These are phyloP conservation scores for Iselma pallidipennis DNA, from an alignment of 2,888 invertebrate genomes.

Conservation along the genomic window DNA sequence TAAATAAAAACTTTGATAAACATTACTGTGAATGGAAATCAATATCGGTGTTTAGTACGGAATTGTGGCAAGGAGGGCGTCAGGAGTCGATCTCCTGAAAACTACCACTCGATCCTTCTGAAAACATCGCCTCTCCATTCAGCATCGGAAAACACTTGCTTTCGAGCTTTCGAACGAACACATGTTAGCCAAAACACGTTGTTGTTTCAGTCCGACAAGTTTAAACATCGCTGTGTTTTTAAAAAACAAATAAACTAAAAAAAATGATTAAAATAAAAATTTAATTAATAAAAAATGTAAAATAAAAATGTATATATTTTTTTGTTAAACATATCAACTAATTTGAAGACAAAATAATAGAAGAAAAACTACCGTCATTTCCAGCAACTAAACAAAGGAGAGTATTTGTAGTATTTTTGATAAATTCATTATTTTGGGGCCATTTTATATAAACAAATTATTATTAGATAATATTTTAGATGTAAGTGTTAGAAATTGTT, in stretches of 20 bases:
- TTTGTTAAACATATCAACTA: constrained; percentile 22
- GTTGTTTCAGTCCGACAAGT: constrained; percentile 20
- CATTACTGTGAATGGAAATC: constrained; percentile 8
- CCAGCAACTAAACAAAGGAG: constrained; percentile 33
- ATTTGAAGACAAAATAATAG: constrained; percentile 6
- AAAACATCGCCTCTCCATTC: constrained; percentile 23
- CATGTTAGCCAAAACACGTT: constrained; percentile 26
- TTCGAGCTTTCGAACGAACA: constrained; percentile 29
- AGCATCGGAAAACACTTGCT: constrained; percentile 27
- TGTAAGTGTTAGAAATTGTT: constrained; percentile 40
- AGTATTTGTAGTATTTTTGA: constrained; percentile 47
- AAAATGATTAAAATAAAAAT: constrained; percentile 25
- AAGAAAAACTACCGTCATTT: no score
- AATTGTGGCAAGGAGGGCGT: constrained; percentile 28
- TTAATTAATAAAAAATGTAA: constrained; percentile 28
- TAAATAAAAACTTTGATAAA: constrained; percentile 10
- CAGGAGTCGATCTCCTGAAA: constrained; percentile 12
- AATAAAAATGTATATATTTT: constrained; percentile 9
- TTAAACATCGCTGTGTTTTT: constrained; percentile 34
- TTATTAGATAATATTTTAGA: constrained; percentile 34
- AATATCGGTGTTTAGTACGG: constrained; percentile 19
- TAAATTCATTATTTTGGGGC: constrained; percentile 43
- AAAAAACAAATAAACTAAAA: constrained; percentile 22
- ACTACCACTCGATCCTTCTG: constrained; percentile 8
- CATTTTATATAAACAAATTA: constrained; percentile 37